Evolutionary conservation across 2,888 invertebrate genomes (phyloP), one percentile per base, ranked within the genome.

Genomic region (Rhagonycha fulva): DNA sequence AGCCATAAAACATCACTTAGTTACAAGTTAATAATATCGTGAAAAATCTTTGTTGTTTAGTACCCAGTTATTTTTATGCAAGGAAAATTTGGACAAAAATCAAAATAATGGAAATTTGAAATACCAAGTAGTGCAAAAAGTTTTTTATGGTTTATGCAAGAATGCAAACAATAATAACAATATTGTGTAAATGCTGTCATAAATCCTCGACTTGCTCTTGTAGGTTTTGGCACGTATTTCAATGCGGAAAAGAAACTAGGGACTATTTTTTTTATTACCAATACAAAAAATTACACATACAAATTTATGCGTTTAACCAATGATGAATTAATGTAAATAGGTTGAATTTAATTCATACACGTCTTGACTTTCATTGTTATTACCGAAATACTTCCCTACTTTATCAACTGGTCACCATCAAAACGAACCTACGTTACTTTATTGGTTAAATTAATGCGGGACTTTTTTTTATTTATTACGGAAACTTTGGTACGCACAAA

Each of bases 271-370:
- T 66, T 66, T 66, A 66, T 66, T 66, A 26, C 63, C 63, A 23
- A 66, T 26, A 66, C 63, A 12, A 66, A 63, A 66, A 26, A 26
- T 66, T 66, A 66, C 63, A 47, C 47, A 47, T n/a, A 47, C 47
- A n/a, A 47, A 47, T 66, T 62, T 66, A 66, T 24, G 63, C 26
- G 63, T 66, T 23, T 24, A n/a, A 24, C 63, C 23, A 66, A 66
- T 66, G 26, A 66, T 24, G 63, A 66, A 62, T 62, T 23, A 66
- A 66, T 66, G 63, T 66, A 66, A 66, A 66, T 66, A 66, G 63
- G 63, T 24, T 24, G 63, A 24, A 24, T 66, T 63, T 66, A 66
- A 66, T 66, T 24, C 63, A 66, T n/a, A 12, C 63, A 66, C 63
- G 63, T 66, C 24, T 66, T 66, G 63, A 66, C 23, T 66, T 66